A percentile compares a stretch with the other conserved stretches of the same genome.
Evolutionary conservation across 2,797 vertebrate genomes (phyloP).

Genomic region (Silurus lanzhouensis): DNA sequence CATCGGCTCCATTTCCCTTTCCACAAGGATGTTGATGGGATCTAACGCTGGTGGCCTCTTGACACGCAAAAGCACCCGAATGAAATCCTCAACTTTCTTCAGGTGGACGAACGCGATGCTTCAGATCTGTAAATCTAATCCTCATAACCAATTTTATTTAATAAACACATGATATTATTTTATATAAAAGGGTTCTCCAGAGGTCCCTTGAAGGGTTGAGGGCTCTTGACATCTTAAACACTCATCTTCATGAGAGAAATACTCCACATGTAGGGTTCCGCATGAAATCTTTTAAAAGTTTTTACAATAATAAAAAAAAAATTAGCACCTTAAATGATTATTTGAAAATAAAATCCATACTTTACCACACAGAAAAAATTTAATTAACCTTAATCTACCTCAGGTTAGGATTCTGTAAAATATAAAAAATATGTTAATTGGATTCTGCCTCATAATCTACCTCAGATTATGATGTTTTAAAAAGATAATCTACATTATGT

Average conservation of each 20-base stretch:
- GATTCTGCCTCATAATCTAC: too few species aligned
- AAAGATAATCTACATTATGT: background rate
- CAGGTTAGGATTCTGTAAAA: background rate
- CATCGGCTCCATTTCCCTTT: slow-evolving; percentile 54
- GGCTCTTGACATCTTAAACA: too few species aligned
- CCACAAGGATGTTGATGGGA: slow-evolving; percentile 32
- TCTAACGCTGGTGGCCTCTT: slow-evolving; percentile 28
- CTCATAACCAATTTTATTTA: too few species aligned
- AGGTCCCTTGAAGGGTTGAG: too few species aligned
- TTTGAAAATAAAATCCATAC: too few species aligned
- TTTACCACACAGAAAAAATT: too few species aligned
- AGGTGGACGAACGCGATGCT: background rate
- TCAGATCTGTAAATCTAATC: background rate
- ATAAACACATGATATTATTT: too few species aligned
- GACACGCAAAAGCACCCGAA: slow-evolving; percentile 45
- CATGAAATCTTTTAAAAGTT: background rate
- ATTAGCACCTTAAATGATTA: too few species aligned
- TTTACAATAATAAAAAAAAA: background rate
- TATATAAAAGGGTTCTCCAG: too few species aligned
- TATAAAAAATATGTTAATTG: background rate
- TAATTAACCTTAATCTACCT: background rate
- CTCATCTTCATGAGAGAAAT: background rate
- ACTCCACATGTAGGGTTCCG: background rate
- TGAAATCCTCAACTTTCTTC: background rate
- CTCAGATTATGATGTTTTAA: background rate